phyloP scores from a whole-genome alignment of 2,797 vertebrate species.

The Lerista edwardsae region DNA sequence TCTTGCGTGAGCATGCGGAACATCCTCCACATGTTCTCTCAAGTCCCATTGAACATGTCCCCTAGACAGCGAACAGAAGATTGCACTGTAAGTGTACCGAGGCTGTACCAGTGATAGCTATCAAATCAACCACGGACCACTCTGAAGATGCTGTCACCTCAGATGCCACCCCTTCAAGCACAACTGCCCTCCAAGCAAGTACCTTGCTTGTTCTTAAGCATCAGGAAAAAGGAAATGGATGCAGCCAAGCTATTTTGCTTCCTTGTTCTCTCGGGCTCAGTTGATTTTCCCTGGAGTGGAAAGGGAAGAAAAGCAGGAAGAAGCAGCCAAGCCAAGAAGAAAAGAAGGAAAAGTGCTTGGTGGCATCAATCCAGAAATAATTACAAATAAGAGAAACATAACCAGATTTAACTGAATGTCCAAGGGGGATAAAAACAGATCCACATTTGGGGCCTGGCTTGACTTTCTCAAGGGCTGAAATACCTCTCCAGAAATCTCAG shows the following conservation, averaged over 20 bases:
- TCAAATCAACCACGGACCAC: neutral
- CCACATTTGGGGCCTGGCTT: neutral
- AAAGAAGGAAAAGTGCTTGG: conserved; percentile 24
- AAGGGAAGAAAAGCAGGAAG: conserved; percentile 6
- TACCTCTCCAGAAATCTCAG: neutral
- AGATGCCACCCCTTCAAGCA: neutral
- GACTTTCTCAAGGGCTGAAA: neutral
- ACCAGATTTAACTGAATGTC: neutral
- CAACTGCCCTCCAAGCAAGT: neutral
- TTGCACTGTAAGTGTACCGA: neutral
- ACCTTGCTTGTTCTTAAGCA: neutral
- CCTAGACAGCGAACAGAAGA: too few species aligned
- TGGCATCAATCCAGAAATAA: neutral
- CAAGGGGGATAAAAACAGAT: neutral
- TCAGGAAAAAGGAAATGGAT: conserved; percentile 12
- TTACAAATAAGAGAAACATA: conserved; percentile 1
- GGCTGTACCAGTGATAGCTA: neutral
- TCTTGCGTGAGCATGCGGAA: too few species aligned
- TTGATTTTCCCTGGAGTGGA: neutral
- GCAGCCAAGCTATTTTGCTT: neutral
- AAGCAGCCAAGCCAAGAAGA: conserved; percentile 25
- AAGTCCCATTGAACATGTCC: too few species aligned
- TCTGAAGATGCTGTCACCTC: neutral
- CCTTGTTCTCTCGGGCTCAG: conserved; percentile 1
- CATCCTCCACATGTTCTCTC: too few species aligned